These are phyloP conservation scores for Lepidurus couesii DNA, from an alignment of 1,140 invertebrate species.

Conservation along the genomic window DNA sequence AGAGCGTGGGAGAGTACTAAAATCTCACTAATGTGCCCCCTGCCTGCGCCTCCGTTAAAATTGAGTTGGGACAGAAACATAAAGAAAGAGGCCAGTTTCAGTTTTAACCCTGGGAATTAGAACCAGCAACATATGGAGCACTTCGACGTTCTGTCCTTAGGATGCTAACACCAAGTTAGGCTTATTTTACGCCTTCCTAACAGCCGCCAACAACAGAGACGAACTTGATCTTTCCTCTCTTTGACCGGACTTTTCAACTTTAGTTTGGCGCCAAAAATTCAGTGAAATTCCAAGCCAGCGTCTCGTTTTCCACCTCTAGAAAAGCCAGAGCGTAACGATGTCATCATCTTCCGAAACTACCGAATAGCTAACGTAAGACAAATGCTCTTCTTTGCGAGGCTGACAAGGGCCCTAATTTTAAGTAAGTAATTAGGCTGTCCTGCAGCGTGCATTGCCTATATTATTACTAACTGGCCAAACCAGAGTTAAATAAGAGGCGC, in stretches of 20 bases:
- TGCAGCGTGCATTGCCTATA: too few relatives aligned
- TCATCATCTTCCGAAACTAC: neutral
- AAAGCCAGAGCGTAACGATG: neutral
- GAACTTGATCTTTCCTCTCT: neutral
- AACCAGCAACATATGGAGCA: neutral
- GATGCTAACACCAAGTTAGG: neutral
- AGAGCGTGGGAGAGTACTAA: conserved; percentile 14
- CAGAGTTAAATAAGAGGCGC: too few relatives aligned
- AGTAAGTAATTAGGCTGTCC: too few relatives aligned
- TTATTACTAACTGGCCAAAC: too few relatives aligned
- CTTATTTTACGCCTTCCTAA: neutral
- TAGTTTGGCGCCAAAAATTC: neutral
- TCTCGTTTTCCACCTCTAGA: conserved; percentile 13
- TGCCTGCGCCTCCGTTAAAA: neutral
- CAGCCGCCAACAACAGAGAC: neutral
- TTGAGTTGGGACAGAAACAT: neutral
- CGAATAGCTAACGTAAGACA: neutral
- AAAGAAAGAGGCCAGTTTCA: neutral
- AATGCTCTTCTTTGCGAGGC: neutral
- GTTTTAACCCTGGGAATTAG: neutral
- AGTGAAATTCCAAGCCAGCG: neutral
- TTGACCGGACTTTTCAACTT: neutral
- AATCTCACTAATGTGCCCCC: neutral
- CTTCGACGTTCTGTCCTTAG: neutral
- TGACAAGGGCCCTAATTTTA: neutral